Percentiles rank a stretch among this genome's conserved stretches.
Evolutionary conservation across 2,113 vertebrate genomes (phyloP).

Genomic region (Epinephelus moara): DNA sequence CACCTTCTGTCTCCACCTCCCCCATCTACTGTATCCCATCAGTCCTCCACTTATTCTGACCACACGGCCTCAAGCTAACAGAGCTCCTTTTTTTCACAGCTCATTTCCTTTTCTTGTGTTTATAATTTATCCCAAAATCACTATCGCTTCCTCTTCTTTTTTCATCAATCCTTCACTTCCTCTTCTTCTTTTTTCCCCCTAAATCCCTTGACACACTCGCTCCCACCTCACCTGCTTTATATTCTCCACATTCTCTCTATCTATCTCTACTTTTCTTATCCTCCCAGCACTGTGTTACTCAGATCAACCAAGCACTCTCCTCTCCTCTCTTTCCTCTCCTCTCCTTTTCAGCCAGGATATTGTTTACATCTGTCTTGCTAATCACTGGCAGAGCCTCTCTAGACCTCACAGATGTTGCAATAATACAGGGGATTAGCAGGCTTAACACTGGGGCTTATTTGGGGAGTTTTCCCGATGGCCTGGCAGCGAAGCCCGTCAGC

Average conservation of each 20-base stretch:
- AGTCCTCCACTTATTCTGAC: constrained; percentile 1
- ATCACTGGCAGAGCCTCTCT: constrained; percentile 77
- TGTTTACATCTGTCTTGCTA: constrained; percentile 82
- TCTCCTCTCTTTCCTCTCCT: constrained; percentile 33
- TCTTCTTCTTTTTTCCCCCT: neutral
- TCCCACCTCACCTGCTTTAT: constrained; percentile 62
- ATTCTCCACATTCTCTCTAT: constrained; percentile 57
- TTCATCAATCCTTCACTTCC: constrained; percentile 34
- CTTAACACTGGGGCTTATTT: constrained; percentile 80
- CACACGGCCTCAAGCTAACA: neutral
- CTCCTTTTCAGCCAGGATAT: constrained; percentile 68
- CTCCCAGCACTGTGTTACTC: constrained; percentile 43
- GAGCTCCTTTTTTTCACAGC: constrained; percentile 6
- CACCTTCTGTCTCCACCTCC: constrained; percentile 65
- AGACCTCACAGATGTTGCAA: constrained; percentile 82
- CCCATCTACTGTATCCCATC: constrained; percentile 62
- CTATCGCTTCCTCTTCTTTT: constrained; percentile 24
- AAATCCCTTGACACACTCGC: constrained; percentile 46
- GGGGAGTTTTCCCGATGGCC: constrained; percentile 70
- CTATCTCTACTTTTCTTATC: constrained; percentile 50
- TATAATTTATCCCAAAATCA: constrained; percentile 27
- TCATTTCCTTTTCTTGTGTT: constrained; percentile 12
- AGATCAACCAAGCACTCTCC: constrained; percentile 44
- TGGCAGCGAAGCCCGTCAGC: constrained; percentile 57
- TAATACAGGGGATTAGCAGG: constrained; percentile 80